A percentile compares a stretch with the other conserved stretches of the same genome.
phyloP scores from a whole-genome alignment of 2,888 invertebrate genomes.

The Drosophila silvestris region DNA sequence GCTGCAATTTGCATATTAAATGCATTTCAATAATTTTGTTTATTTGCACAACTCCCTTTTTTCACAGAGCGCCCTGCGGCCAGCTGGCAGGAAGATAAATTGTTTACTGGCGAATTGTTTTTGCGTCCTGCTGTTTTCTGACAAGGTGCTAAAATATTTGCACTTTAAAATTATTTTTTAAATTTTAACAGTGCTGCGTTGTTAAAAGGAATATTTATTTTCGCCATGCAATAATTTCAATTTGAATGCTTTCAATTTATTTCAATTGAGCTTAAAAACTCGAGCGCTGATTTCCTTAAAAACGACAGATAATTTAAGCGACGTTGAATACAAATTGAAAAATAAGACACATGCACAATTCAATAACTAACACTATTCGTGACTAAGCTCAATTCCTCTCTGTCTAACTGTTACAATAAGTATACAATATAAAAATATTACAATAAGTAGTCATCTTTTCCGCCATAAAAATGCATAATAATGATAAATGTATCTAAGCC shows the following conservation, averaged over 20 bases:
- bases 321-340: background rate
- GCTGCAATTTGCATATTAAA: constrained; percentile 17
- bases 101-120: background rate
- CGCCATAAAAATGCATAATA: background rate
- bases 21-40: constrained; percentile 6
- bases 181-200: background rate
- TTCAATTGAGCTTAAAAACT: background rate
- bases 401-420: background rate
- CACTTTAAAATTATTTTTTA: background rate
- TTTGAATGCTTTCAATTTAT: background rate
- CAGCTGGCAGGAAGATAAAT: constrained; percentile 1
- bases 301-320: background rate
- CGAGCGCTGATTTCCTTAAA: background rate
- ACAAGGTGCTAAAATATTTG: constrained; percentile 8
- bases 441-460: background rate
- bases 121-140: constrained; percentile 2
- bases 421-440: background rate
- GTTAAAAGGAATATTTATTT: background rate
- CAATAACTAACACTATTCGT: background rate
- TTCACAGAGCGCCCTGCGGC: background rate
- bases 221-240: background rate
- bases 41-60: background rate
- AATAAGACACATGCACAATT: background rate
- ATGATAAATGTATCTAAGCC: constrained; percentile 25
- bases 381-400: background rate